Evolutionary conservation across 1,140 invertebrate genomes (phyloP), one percentile per base, ranked within the genome.

Genomic region (Babylonia areolata): DNA sequence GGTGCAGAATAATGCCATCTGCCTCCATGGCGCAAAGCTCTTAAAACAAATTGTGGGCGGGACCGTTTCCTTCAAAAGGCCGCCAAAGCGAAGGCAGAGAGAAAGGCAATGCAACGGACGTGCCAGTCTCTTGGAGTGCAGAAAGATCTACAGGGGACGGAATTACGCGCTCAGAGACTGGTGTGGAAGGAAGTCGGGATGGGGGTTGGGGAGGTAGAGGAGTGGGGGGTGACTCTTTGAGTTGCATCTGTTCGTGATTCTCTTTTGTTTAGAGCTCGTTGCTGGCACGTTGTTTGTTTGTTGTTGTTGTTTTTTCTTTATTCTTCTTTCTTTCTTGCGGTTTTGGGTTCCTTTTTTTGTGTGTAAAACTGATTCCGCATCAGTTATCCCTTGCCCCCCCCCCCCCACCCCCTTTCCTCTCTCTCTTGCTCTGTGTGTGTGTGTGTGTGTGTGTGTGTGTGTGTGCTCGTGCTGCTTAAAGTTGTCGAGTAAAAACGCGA

Each of bases 41-140:
- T 77, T 77, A 77, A 77, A 28, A 39, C 75, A 31, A 77, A 77
- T 39, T 77, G 35, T 77, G 35, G 75, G 35, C 71, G 35, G 12
- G 35, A 73, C 31, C 35, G 9, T 35, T 6, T 64, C 23, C 46
- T 51, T 20, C 28, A n/a, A 28, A 69, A 69, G 35, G 71, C 71
- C 12, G 35, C 71, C 23, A 37, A 73, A 0, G 6, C 28, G 58
- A 23, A n/a, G 20, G 23, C 58, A 15, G 6, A 69, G 6, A 2
- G 58, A n/a, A n/a, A 31, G 5, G 31, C 12, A 73, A 35, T 0
- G 35, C 33, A 73, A 73, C 35, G 71, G 71, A 73, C 71, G n/a
- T 73, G 71, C 31, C 35, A 35, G 6, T 73, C 6, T 11, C 23
- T 64, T 5, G 15, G 15, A 28, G 58, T 64, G 58, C 58, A 64